Evolutionary conservation across 2,888 invertebrate species (phyloP), one percentile per base, ranked within the genome.

Genomic region (Eudasyphora cyanicolor): DNA sequence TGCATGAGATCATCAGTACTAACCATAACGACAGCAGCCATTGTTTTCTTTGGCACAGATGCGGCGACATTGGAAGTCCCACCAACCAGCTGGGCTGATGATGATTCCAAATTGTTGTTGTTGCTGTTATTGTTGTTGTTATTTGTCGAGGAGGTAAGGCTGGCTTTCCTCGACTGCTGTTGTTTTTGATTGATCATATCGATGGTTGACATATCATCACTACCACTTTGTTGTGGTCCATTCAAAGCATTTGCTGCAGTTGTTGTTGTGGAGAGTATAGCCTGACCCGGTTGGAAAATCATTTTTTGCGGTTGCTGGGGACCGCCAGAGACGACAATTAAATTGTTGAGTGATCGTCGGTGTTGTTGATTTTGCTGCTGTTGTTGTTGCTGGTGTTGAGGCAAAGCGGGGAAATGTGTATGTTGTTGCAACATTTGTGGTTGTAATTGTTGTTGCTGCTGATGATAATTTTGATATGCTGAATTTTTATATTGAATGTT

Each of bases 331-430:
- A 91, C 89, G 54, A 91, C 88, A 83, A 91, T 91, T 62, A 92
- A 86, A 87, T 91, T 92, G 79, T 90, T 92, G 0, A 92, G 85
- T n/a, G 92, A 92, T 21, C 92, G 90, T 38, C 91, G 88, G 86
- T 91, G 90, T 85, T 87, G 87, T 57, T 83, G 87, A 42, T 79
- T 82, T 6, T 82, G 80, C 14, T 80, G 86, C 45, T 82, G 82
- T 8, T 78, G 85, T 19, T 89, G 87, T 49, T 87, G 88, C 51
- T 80, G 81, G 67, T 89, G 89, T 24, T 90, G 89, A 19, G 90
- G 89, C 77, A 90, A 76, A 1, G 89, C 85, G 19, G 89, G 87
- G 77, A 89, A 90, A 75, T 89, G 90, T 32, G 87, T 75, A 82
- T 89, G 89, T 70, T 90, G 90, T 75, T 89, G 89, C 76, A 89